Percentiles rank a stretch among this genome's conserved stretches.
These are phyloP conservation scores for Cynocephalus volans DNA, from an alignment of 2,113 vertebrate genomes.

Conservation along the genomic window DNA sequence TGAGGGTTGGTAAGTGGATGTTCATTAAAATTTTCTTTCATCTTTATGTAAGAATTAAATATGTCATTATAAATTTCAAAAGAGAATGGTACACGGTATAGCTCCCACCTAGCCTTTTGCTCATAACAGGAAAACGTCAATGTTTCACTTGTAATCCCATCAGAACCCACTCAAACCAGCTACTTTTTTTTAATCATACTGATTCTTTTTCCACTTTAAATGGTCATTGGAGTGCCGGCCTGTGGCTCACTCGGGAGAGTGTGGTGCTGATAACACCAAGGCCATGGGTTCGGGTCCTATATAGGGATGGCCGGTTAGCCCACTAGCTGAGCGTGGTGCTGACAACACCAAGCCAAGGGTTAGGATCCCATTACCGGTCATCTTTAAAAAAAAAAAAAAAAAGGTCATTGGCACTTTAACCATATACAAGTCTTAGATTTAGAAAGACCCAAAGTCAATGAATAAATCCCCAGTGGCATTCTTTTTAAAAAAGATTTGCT, in stretches of 20 bases:
- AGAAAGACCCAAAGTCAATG: conserved; percentile 34
- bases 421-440: neutral
- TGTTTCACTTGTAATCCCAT: neutral
- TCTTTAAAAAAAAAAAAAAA: too few relatives aligned
- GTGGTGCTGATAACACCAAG: too few relatives aligned
- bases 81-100: neutral
- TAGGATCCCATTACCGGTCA: too few relatives aligned
- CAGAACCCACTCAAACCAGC: neutral
- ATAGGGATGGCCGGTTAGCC: too few relatives aligned
- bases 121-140: neutral
- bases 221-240: neutral
- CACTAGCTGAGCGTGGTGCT: too few relatives aligned
- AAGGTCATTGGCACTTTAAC: neutral
- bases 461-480: neutral
- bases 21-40: neutral
- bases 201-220: neutral
- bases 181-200: neutral
- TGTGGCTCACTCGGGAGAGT: too few relatives aligned
- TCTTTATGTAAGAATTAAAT: conserved; percentile 61
- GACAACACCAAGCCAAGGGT: too few relatives aligned
- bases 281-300: too few relatives aligned
- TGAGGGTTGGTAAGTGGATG: neutral
- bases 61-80: conserved; percentile 26
- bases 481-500: neutral
- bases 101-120: neutral